Conservation (phyloP, 1,140 invertebrate species). For the Drosophila kurseongensis region DNA sequence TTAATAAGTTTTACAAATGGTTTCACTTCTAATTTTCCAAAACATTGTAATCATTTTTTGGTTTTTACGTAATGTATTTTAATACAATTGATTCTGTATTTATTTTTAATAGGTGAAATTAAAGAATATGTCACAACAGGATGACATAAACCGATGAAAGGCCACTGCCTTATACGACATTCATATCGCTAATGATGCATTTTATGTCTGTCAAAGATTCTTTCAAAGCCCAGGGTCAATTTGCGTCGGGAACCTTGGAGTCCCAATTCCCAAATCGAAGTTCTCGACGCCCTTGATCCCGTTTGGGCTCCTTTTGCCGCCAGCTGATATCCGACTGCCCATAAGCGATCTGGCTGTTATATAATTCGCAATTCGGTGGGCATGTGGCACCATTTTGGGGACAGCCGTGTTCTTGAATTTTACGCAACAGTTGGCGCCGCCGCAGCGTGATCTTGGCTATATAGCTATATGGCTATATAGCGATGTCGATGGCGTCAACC, state of each 20-base stretch:
- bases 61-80: no score
- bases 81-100: no score
- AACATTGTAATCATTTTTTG: no score
- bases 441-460: slow-evolving; percentile 65
- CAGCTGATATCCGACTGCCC: slow-evolving; percentile 22
- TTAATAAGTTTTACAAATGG: no score
- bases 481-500: slow-evolving; percentile 69
- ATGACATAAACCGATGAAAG: slow-evolving; percentile 1
- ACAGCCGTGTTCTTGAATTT: slow-evolving; percentile 73
- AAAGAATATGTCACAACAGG: background rate
- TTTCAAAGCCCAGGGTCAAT: background rate
- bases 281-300: slow-evolving; percentile 11
- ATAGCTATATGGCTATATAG: background rate
- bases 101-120: no score
- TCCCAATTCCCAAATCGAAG: background rate
- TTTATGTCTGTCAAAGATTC: background rate
- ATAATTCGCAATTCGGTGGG: slow-evolving; percentile 32
- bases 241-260: background rate
- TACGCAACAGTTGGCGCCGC: slow-evolving; percentile 80
- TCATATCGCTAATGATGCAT: background rate
- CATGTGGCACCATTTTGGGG: slow-evolving; percentile 38
- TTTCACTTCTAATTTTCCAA: no score
- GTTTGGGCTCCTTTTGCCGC: slow-evolving; percentile 32
- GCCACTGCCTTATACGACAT: background rate
- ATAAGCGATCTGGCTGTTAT: slow-evolving; percentile 29